Base-by-base conservation (phyloP, 2,113 vertebrate genomes). In the Albula glossodonta region DNA sequence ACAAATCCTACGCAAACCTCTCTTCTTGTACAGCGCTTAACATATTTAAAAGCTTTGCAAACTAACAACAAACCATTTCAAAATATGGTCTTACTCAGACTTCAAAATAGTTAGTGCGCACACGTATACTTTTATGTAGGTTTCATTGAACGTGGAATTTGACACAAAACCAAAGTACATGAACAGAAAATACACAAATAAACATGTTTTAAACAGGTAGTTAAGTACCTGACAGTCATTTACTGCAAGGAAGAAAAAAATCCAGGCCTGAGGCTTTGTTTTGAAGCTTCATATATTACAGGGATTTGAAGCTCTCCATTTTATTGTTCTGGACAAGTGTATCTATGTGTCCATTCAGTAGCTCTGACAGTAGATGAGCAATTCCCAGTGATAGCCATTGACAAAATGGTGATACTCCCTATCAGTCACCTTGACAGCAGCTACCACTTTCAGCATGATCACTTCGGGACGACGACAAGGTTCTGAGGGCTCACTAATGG, bases 1-100 rank as follows among this genome's bases (percentile, higher is more conserved):
- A 94, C 95, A 96, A 95, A 97, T 95, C 94, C 96, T 92, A 92
- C 92, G 93, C 95, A 95, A 70, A 49, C 41, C 63, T 74, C 63
- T 88, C 82, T 85, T 8, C 80, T 85, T 88, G 22, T 77, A 87
- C 91, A 93, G 92, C 90, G 91, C 92, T 92, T 93, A 92, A 88
- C 88, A 87, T 9, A 56, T 22, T 56, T 15, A 5, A 84, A 53
- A 8, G 19, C 50, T 17, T 15, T 22, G 13, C 3, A 19, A 19
- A 66, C 60, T 48, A 74, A 31, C 49, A 78, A 84, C 49, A 10
- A 84, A 77, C 66, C 13, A 6, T 51, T 84, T 17, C 4, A 25
- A 49, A 12, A 51, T 25, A 50, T 70, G 22, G 63, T 74, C 60
- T 74, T 56, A 12, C 12, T 74, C 19, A 10, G 22, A n/a, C 15